A percentile compares a stretch with the other conserved stretches of the same genome.
phyloP scores from a whole-genome alignment of 2,888 invertebrate genomes.

The Agonopterix subpropinquella region DNA sequence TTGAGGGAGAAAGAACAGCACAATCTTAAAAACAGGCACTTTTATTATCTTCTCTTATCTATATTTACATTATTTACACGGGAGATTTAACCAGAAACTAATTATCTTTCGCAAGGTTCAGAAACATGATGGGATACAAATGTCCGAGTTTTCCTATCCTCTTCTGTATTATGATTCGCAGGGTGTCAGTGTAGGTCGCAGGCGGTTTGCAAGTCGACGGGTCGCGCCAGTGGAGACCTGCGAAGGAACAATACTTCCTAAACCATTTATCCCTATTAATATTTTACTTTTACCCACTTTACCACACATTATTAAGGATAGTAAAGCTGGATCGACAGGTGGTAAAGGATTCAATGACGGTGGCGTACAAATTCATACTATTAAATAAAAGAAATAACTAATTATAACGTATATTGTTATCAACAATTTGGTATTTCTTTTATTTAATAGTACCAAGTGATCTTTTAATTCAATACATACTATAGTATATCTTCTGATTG shows the following conservation, averaged over 20 bases:
- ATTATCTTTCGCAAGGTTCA: slow-evolving; percentile 53
- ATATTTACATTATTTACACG: slow-evolving; percentile 16
- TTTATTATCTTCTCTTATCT: too few species aligned
- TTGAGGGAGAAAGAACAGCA: too few species aligned
- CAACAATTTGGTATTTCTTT: too few species aligned
- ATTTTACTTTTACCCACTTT: not conserved
- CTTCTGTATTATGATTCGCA: slow-evolving; percentile 86
- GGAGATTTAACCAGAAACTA: slow-evolving; percentile 1
- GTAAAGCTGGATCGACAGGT: not conserved
- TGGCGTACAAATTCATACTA: too few species aligned
- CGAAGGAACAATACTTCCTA: slow-evolving; percentile 1
- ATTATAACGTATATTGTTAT: too few species aligned
- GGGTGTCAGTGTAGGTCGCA: slow-evolving; percentile 85
- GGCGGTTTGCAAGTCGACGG: slow-evolving; percentile 81
- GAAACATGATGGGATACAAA: slow-evolving; percentile 85
- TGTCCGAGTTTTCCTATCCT: slow-evolving; percentile 85
- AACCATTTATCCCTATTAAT: not conserved
- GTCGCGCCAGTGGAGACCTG: slow-evolving; percentile 85
- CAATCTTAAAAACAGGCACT: too few species aligned
- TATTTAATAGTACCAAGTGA: too few species aligned
- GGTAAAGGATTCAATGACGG: too few species aligned
- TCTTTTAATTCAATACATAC: too few species aligned
- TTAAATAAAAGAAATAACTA: too few species aligned
- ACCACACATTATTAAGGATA: not conserved
- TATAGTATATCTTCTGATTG: too few species aligned